A percentile compares a stretch with the other conserved stretches of the same genome.
Conservation (phyloP, 2,113 vertebrate species). For the Trematocara unimaculatum region DNA sequence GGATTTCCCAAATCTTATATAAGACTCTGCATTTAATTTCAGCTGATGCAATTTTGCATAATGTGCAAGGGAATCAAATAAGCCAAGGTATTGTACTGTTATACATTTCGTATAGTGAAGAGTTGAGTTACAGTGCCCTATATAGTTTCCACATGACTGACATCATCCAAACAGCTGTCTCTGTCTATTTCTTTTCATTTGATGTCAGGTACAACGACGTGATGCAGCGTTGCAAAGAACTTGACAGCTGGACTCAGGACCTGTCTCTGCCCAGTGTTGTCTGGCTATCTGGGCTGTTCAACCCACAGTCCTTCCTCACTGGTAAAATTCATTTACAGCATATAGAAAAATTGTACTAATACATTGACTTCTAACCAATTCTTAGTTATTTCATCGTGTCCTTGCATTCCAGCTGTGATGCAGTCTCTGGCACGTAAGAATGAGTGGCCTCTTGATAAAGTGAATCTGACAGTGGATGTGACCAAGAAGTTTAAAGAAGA, state of each 20-base stretch:
- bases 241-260: conserved; percentile 80
- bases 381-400: background rate
- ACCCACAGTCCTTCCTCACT: conserved; percentile 95
- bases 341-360: background rate
- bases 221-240: conserved; percentile 78
- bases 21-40: background rate
- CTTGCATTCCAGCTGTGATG: conserved; percentile 65
- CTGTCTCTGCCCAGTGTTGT: conserved; percentile 83
- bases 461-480: conserved; percentile 66
- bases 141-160: background rate
- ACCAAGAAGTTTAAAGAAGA: conserved; percentile 81
- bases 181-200: background rate
- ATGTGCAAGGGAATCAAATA: background rate
- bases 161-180: background rate
- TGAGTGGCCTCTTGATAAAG: conserved; percentile 80
- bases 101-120: background rate
- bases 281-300: conserved; percentile 91
- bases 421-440: conserved; percentile 77
- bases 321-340: conserved; percentile 70
- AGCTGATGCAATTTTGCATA: background rate
- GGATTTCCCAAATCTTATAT: background rate
- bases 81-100: background rate
- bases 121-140: background rate
- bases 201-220: conserved; percentile 74
- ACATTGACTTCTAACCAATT: background rate